A percentile compares a stretch with the other conserved stretches of the same genome.
Evolutionary conservation across 2,113 vertebrate species (phyloP).

Genomic region (Nothoprocta perdicaria): DNA sequence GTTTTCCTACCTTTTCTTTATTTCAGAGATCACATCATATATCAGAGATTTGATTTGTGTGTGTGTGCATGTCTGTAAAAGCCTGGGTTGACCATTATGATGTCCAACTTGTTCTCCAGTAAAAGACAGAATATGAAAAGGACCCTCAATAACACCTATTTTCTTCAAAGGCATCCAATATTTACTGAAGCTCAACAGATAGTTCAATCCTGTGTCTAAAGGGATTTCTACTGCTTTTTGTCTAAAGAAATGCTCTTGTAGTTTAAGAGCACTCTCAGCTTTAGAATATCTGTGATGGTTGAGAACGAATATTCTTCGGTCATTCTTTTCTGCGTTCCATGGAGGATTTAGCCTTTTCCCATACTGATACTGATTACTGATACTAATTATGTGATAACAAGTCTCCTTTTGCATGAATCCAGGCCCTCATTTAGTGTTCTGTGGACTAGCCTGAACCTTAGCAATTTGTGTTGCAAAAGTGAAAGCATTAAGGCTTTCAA

Average conservation of each 20-base stretch:
- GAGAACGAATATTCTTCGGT: neutral
- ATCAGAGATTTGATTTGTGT: neutral
- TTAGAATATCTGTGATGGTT: neutral
- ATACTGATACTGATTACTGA: neutral
- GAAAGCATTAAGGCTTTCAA: neutral
- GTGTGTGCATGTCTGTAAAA: neutral
- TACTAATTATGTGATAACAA: neutral
- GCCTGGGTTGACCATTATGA: neutral
- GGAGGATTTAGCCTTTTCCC: neutral
- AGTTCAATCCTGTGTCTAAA: neutral
- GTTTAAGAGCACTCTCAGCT: neutral
- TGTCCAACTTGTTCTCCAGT: neutral
- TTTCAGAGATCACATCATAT: neutral
- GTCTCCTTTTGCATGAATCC: neutral
- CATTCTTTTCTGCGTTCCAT: neutral
- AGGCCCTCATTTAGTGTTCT: neutral
- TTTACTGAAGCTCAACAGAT: neutral
- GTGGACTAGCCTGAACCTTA: neutral
- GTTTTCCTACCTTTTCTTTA: neutral
- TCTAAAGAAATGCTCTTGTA: accelerated
- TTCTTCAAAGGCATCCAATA: neutral
- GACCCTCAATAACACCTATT: neutral
- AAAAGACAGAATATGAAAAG: neutral
- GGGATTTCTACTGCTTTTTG: neutral
- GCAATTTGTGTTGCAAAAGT: neutral